phyloP scores from a whole-genome alignment of 2,888 invertebrate genomes.

The Ichneumoninae sp. region DNA sequence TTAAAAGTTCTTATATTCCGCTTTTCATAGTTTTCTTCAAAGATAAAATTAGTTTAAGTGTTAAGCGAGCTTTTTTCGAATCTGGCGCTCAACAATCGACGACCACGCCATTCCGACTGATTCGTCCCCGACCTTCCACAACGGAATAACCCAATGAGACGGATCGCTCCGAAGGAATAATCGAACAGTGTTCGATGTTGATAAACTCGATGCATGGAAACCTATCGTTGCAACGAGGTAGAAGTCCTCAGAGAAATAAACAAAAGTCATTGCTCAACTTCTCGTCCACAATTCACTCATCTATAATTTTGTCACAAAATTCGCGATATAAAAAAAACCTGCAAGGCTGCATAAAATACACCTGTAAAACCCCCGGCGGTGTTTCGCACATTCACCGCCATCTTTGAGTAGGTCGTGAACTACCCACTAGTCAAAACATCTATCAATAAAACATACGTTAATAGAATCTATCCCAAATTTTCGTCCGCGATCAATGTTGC shows the following conservation, averaged over 20 bases:
- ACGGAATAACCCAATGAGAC: background rate
- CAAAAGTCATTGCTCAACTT: background rate
- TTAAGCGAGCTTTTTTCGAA: background rate
- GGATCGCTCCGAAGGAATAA: background rate
- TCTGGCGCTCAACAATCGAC: background rate
- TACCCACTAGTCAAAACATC: constrained; percentile 78
- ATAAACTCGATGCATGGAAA: background rate
- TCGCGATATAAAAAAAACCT: background rate
- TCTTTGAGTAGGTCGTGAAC: constrained; percentile 76
- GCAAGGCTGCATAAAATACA: background rate
- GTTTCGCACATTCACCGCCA: constrained; percentile 53
- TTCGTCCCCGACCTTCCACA: background rate
- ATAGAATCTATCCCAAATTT: constrained; percentile 37
- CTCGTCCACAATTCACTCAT: background rate
- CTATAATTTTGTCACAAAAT: background rate
- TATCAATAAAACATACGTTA: constrained; percentile 44
- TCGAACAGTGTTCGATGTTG: background rate
- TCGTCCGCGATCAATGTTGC: background rate
- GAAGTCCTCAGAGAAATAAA: background rate
- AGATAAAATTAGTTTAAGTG: background rate
- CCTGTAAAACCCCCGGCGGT: constrained; percentile 7
- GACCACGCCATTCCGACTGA: background rate
- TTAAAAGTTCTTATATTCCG: background rate
- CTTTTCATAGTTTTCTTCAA: background rate
- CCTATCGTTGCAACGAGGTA: background rate